Evolutionary conservation across 37 sponge, comb jelly and placozoan species (phyloP), one percentile per base, ranked within the genome.

Genomic region (Oscarella lobularis): DNA sequence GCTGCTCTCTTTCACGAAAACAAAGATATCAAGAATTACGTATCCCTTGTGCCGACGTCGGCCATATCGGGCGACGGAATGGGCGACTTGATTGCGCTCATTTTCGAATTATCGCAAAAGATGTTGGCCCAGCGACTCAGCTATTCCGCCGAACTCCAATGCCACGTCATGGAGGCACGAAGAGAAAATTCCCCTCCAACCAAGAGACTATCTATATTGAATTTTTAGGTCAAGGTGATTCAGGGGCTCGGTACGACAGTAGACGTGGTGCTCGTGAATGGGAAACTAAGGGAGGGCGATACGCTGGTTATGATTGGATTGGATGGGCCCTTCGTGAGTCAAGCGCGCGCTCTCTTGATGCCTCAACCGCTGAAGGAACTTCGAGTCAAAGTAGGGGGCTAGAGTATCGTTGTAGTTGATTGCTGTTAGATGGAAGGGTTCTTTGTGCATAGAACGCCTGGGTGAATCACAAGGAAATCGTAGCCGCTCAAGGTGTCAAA

Each of bases 41-140:
- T 81, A 4, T 79, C 77, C 20, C 66, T 81, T 3, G 87, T 95
- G 1, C 95, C 96, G 39, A 92, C 92, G 37, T 98, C 99, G 39
- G 99, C 95, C 73, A 88, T 90, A 20, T 82, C 92, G 1, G 99
- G 99, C 2, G 99, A 98, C 71, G 99, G 99, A 27, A 98, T 98
- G 92, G 99, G 95, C 0, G 99, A 98, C 78, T 85, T 98, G 39
- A 91, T 98, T 38, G 89, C 92, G 32, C 82, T 89, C 77, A 39
- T 91, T 40, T 85, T 84, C 40, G 67, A 72, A 1, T 73, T 87
- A 66, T 81, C 84, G 31, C 84, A 87, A 77, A 89, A 76, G 48
- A 55, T 76, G 36, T 76, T 94, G 3, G 39, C 76, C 3, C 32
- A 81, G 1, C 66, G 82, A 54, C 85, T 98, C 40, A 78, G 83